Evolutionary conservation across 2,888 invertebrate species (phyloP).

Genomic region (Ophonus ardosiacus): DNA sequence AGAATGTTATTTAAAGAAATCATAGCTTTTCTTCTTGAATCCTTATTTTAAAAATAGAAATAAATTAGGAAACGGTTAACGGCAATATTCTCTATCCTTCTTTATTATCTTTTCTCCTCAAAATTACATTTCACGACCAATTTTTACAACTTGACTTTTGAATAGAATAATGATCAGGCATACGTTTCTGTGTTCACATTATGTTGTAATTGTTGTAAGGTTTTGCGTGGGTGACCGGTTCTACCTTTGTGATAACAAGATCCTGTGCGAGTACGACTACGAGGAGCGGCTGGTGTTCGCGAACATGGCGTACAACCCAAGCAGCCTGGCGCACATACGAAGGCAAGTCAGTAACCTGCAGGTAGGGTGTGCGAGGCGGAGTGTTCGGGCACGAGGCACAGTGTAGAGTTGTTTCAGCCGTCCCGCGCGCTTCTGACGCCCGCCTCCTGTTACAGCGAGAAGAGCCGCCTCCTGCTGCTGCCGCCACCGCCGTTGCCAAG

Average conservation of each 20-base stretch:
- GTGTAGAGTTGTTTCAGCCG: constrained; percentile 73
- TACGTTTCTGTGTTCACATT: background rate
- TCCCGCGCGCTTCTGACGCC: constrained; percentile 71
- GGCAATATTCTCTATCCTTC: too few species aligned
- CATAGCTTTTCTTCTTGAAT: too few species aligned
- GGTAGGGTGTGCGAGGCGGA: constrained; percentile 70
- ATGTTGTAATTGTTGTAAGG: constrained; percentile 77
- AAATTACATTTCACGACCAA: too few species aligned
- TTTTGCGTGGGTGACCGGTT: constrained; percentile 97
- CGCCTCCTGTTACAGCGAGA: constrained; percentile 75
- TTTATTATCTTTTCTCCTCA: too few species aligned
- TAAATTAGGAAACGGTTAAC: too few species aligned
- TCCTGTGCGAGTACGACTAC: constrained; percentile 96
- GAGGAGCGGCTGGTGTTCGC: constrained; percentile 94
- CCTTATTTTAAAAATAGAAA: too few species aligned
- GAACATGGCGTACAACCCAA: constrained; percentile 91
- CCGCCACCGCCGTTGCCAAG: constrained; percentile 70
- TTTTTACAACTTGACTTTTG: too few species aligned
- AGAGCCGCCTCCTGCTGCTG: constrained; percentile 68
- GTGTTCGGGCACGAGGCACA: constrained; percentile 2
- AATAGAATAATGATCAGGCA: too few species aligned
- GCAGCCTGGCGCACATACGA: constrained; percentile 90
- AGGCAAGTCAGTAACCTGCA: constrained; percentile 85
- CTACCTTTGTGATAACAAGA: constrained; percentile 95
- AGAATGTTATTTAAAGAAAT: too few species aligned